Base-by-base conservation (phyloP, 2,113 vertebrate genomes). In the Mugil cephalus region DNA sequence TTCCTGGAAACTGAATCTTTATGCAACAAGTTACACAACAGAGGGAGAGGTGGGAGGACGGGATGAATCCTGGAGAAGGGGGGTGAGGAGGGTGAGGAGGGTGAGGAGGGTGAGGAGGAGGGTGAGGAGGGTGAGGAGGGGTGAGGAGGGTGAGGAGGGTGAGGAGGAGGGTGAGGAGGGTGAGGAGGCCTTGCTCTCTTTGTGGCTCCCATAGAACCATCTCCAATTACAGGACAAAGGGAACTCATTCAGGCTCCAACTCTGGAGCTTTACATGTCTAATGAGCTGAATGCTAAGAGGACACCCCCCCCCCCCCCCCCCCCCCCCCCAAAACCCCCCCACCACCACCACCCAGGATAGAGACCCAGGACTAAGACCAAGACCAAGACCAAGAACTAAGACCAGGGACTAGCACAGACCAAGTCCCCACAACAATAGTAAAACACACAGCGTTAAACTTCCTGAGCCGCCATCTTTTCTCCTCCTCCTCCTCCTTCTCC, bases 181-280 rank as follows among this genome's bases (percentile, higher is more conserved):
- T 74, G 76, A 46, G 78, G 84, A 66, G 87, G 87, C 87, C 85
- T 85, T 80, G 71, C 77, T 71, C 48, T 87, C 87, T 90, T 92
- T 92, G 88, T 88, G 80, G 83, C 74, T 79, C 80, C 76, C 88
- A 92, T 87, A 88, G 90, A 90, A 84, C 73, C 82, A 94, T 93
- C 95, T 95, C 93, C 93, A 95, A 94, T 94, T 94, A 92, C 90
- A 79, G 93, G 91, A 97, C 96, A 96, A 97, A 98, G 94, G 93
- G 90, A 88, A 87, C 94, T 95, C 94, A 94, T 96, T 97, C 94
- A 96, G 91, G 88, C 92, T 94, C 84, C 88, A 93, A 86, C 92
- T 84, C 89, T 15, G 91, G 92, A 91, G 92, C 93, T 92, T 90
- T 95, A 93, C 92, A 94, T 93, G 93, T 91, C 91, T 90, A 95